Percentiles rank a stretch among this genome's conserved stretches.
phyloP scores from a whole-genome alignment of 1,140 invertebrate genomes.

The Cydia fagiglandana region DNA sequence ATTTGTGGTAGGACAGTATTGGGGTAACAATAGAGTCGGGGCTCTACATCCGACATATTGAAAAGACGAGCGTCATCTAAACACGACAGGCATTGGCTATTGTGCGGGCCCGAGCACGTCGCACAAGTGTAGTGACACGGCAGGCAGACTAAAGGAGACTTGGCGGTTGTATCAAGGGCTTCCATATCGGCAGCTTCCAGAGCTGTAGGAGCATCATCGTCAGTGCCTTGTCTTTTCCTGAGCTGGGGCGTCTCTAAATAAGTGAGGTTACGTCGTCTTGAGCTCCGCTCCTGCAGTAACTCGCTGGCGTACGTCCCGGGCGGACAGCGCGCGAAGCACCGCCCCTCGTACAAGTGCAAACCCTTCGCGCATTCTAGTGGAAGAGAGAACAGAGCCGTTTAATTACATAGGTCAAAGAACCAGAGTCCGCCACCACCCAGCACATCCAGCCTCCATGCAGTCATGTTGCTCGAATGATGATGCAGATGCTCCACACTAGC shows the following conservation, averaged over 20 bases:
- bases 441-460: constrained; percentile 74
- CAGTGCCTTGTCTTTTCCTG: constrained; percentile 52
- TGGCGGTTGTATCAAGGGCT: constrained; percentile 41
- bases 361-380: constrained; percentile 76
- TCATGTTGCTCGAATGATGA: constrained; percentile 58
- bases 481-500: constrained; percentile 58
- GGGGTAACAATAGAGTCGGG: constrained; percentile 67
- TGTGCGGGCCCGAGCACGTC: constrained; percentile 62
- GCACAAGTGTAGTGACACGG: constrained; percentile 72
- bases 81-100: constrained; percentile 66
- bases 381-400: constrained; percentile 70
- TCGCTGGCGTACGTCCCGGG: constrained; percentile 68
- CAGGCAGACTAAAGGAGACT: constrained; percentile 59
- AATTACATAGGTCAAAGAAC: constrained; percentile 55
- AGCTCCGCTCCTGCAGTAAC: constrained; percentile 61
- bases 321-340: constrained; percentile 68
- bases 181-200: constrained; percentile 69
- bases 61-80: constrained; percentile 64
- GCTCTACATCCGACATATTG: constrained; percentile 57
- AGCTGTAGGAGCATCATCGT: constrained; percentile 40
- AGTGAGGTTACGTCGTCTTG: constrained; percentile 68
- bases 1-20: constrained; percentile 62
- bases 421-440: constrained; percentile 70
- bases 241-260: constrained; percentile 47
- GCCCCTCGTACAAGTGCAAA: constrained; percentile 75